Percentiles rank a stretch among this genome's conserved stretches.
phyloP scores from a whole-genome alignment of 2,888 invertebrate species.

The Drosophila robusta region DNA sequence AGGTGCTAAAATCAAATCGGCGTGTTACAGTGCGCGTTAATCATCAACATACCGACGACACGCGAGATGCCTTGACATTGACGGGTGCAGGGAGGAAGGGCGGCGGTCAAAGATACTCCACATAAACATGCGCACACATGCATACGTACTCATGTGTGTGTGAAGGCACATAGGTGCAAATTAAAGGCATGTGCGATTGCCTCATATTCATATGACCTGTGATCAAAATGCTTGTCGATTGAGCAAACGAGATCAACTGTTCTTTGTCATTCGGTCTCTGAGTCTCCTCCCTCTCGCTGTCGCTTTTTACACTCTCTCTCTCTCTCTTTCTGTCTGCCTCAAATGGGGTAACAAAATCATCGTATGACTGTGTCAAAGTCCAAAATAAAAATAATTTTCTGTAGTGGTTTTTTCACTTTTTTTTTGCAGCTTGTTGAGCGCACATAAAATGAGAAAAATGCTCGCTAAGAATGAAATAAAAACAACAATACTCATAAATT shows the following conservation, averaged over 20 bases:
- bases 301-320: constrained; percentile 1
- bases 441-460: constrained; percentile 56
- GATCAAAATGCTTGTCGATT: constrained; percentile 21
- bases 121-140: not conserved
- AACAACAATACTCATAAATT: constrained; percentile 21
- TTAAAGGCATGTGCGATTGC: constrained; percentile 14
- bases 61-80: constrained; percentile 42
- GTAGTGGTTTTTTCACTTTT: constrained; percentile 21
- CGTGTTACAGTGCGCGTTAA: constrained; percentile 23
- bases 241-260: constrained; percentile 23
- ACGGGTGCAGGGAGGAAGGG: not conserved
- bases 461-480: constrained; percentile 53
- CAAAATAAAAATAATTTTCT: constrained; percentile 71
- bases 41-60: constrained; percentile 15
- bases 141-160: not conserved
- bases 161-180: constrained; percentile 6
- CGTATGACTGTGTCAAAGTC: constrained; percentile 82
- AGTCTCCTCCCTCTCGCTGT: constrained; percentile 7
- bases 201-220: constrained; percentile 36
- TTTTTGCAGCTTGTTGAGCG: constrained; percentile 44
- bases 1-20: constrained; percentile 10
- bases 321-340: constrained; percentile 22
- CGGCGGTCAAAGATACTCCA: constrained; percentile 12
- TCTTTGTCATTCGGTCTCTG: constrained; percentile 27
- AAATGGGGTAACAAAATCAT: constrained; percentile 74